phyloP scores from a whole-genome alignment of 2,113 vertebrate genomes.

The Salvelinus fontinalis region DNA sequence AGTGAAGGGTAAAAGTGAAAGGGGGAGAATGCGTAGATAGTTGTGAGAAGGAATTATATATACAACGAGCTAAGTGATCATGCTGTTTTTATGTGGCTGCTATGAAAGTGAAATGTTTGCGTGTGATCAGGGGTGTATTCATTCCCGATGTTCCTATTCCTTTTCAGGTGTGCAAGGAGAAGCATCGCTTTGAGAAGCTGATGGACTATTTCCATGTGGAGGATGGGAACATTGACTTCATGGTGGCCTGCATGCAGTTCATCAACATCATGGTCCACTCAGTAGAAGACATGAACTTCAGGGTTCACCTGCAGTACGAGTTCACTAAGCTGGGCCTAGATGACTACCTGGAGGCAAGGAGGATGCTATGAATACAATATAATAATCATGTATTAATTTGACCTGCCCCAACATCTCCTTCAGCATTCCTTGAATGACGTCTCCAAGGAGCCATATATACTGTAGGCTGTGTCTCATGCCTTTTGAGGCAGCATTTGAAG shows the following conservation, averaged over 20 bases:
- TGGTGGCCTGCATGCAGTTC: slow-evolving; percentile 99
- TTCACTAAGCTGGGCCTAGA: slow-evolving; percentile 96
- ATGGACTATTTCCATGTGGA: slow-evolving; percentile 97
- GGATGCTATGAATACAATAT: background rate
- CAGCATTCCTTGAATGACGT: no score
- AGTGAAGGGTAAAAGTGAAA: no score
- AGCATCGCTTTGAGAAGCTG: slow-evolving; percentile 93
- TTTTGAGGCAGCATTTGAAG: background rate
- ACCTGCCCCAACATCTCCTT: no score
- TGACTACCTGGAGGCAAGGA: slow-evolving; percentile 88
- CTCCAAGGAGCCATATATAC: no score
- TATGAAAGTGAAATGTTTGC: no score
- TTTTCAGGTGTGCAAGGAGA: slow-evolving; percentile 91
- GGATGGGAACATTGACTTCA: slow-evolving; percentile 97
- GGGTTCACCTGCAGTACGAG: slow-evolving; percentile 94
- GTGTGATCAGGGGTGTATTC: no score
- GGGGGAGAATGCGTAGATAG: no score
- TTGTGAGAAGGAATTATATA: no score
- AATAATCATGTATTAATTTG: background rate
- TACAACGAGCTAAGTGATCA: no score
- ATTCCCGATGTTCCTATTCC: background rate
- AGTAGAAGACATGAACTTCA: slow-evolving; percentile 98
- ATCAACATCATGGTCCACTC: slow-evolving; percentile 99
- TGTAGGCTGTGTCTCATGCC: no score
- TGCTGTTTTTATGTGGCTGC: no score